Base-by-base conservation (phyloP, 2,888 invertebrate genomes). In the Caenorhabditis sinica region DNA sequence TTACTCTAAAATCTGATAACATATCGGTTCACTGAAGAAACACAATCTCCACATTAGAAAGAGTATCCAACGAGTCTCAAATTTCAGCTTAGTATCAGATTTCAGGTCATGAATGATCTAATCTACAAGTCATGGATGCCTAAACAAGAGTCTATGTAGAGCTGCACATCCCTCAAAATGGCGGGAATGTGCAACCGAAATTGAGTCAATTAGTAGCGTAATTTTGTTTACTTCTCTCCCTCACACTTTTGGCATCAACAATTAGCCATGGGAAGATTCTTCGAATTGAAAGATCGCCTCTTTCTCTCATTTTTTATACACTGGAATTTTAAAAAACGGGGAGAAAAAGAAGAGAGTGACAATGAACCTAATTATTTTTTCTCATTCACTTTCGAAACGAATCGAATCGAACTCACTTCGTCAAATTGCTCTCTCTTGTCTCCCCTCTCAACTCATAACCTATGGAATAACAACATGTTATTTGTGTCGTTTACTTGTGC, bases 321-420 rank as follows among this genome's bases (percentile, higher is more conserved):
- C 11, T 51, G 23, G n/a, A 43, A 23, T 1, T 28, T 28, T 2
- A 28, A 66, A 49, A 51, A 68, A 51, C 23, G 5, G 45, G 30
- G 11, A 30, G 30, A 11, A 33, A 51, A 20, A 49, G 36, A 36
- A 30, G 28, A 17, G 30, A 9, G 30, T 28, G 28, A 4, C 56
- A 74, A 74, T 40, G 43, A 74, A 74, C 63, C 63, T 51, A 74
- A 74, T 74, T 63, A 65, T 56, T 36, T 73, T 61, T n/a, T 15
- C 45, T 17, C 13, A 13, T 20, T 5, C 40, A 13, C 49, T 49
- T 20, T 49, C 45, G 5, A 33, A n/a, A 33, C 33, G 4, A 33
- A 33, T 33, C 8, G 8, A 11, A 56, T 45, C 17, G 63, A 61
- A 20, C 66, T 45, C 33, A 23, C 20, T 11, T 25, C 30, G 49